phyloP scores from a whole-genome alignment of 1,140 invertebrate species.

The Neoseiulus cucumeris region DNA sequence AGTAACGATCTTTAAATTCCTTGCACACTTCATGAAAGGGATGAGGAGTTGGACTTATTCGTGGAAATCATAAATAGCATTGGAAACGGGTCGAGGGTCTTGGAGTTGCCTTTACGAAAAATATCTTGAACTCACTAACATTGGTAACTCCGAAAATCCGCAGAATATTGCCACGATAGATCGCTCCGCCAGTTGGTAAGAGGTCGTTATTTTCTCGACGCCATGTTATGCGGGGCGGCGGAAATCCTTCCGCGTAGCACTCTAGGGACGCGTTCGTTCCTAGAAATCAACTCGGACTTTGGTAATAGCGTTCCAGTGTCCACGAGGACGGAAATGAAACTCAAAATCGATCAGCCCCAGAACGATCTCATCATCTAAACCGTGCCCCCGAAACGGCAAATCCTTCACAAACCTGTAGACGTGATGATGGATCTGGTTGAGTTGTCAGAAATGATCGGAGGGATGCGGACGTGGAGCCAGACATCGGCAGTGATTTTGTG shows the following conservation, averaged over 20 bases:
- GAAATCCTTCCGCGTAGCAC: conserved; percentile 54
- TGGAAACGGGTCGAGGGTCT: too few relatives aligned
- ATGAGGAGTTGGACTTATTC: too few relatives aligned
- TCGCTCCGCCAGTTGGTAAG: conserved; percentile 42
- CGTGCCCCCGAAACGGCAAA: too few relatives aligned
- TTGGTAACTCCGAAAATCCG: conserved; percentile 41
- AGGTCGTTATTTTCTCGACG: conserved; percentile 77
- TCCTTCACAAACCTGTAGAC: conserved; percentile 14
- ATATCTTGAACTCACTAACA: not conserved
- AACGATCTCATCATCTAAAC: too few relatives aligned
- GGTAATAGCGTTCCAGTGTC: too few relatives aligned
- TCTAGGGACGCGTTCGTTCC: conserved; percentile 53
- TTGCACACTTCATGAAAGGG: too few relatives aligned
- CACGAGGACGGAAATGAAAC: too few relatives aligned
- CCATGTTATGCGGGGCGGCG: conserved; percentile 60
- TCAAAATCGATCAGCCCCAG: too few relatives aligned
- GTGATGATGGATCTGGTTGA: conserved; percentile 39
- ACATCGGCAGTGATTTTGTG: conserved; percentile 63
- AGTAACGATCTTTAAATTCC: too few relatives aligned
- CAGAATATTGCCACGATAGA: conserved; percentile 47
- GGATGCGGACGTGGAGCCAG: conserved; percentile 49
- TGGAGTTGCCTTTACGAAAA: too few relatives aligned
- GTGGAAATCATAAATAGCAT: too few relatives aligned
- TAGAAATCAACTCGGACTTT: not conserved
- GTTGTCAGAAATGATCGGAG: conserved; percentile 76